Evolutionary conservation across 2,113 vertebrate genomes (phyloP).

Genomic region (Bucco capensis): DNA sequence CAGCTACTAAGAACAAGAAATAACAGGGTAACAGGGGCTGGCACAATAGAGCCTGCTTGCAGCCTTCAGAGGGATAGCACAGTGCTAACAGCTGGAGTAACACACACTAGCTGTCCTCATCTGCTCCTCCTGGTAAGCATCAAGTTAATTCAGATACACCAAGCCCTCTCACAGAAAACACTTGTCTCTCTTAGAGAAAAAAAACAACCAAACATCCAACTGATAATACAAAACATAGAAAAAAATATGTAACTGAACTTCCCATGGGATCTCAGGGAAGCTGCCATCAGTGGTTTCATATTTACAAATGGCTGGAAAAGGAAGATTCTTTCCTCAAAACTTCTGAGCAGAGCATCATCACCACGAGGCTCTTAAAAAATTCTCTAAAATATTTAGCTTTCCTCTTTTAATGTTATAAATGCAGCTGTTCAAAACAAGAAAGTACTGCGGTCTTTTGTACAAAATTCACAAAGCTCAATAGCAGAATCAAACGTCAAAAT

Average conservation of each 20-base stretch:
- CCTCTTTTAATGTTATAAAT: background rate
- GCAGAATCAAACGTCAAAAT: background rate
- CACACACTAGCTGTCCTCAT: background rate
- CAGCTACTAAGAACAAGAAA: background rate
- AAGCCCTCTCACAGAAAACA: background rate
- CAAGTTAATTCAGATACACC: background rate
- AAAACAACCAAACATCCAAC: background rate
- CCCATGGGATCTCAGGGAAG: background rate
- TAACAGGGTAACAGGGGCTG: background rate
- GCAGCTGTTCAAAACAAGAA: background rate
- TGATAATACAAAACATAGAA: background rate
- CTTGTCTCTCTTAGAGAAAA: background rate
- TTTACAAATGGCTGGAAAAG: background rate
- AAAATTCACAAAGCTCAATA: background rate
- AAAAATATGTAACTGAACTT: background rate
- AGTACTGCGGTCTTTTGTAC: background rate
- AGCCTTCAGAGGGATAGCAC: background rate
- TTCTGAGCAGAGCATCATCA: background rate
- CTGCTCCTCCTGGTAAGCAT: background rate
- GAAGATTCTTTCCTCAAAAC: background rate
- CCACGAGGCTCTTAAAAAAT: background rate
- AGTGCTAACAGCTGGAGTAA: background rate
- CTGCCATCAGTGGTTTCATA: background rate
- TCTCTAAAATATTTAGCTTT: background rate
- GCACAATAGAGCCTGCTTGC: background rate